Evolutionary conservation across 2,888 invertebrate genomes (phyloP), one percentile per base, ranked within the genome.

Genomic region (Nymphalis polychloros): DNA sequence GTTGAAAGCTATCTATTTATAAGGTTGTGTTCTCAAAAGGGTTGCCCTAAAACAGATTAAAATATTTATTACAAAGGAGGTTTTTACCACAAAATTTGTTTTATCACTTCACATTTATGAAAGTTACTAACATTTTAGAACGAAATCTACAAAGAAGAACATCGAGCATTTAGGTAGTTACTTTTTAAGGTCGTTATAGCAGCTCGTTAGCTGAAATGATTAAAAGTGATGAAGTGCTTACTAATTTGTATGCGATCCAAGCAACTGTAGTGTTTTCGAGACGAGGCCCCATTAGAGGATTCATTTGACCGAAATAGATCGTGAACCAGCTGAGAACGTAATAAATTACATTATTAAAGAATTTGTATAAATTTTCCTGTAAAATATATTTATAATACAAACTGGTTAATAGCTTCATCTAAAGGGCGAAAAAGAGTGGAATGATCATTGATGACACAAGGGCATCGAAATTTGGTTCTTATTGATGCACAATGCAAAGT

Each of bases 261-360:
- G 82, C 84, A 0, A 86, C 59, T 0, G 86, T 78, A 0, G 73
- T 73, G 69, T 87, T 89, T 1, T 69, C 59, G 8, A 89, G 23
- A 1, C 85, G 81, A 0, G 90, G 90, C 0, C 88, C 86, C 63
- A 88, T 69, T 5, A 90, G 67, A 0, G 90, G 90, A 64, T 90
- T 83, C 79, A 90, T 81, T 66, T 89, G 88, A 0, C 83, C 77
- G 17, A 88, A 81, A 76, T 87, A 89, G 10, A 88, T 79, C 2
- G 84, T 84, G 16, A 83, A 78, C 88, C 87, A 89, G 65, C 90
- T 90, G 81, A 16, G 82, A 85, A 41, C 41, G 13, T 41, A 41
- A 52, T 63, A 35, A 67, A 67, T 48, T 2, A 63, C n/a, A 63
- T 31, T 20, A 41, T 31, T 55, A 31, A 6, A 31, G 16, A 23